Percentiles rank a stretch among this genome's conserved stretches.
Evolutionary conservation across 2,113 vertebrate species (phyloP).

Genomic region (Dicrurus megarhynchus): DNA sequence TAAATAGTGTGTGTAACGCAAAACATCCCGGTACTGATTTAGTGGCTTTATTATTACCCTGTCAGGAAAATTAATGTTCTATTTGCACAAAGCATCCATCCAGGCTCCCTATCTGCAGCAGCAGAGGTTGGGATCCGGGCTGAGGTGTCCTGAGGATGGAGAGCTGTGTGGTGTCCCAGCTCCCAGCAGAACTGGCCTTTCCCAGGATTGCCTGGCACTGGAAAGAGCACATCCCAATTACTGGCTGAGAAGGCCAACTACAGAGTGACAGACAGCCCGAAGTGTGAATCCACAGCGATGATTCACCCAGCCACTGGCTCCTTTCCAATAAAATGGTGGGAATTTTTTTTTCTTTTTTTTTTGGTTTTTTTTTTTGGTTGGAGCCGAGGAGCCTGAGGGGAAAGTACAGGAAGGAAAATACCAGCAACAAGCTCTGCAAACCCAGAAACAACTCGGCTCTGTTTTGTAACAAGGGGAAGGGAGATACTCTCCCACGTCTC

Average conservation of each 20-base stretch:
- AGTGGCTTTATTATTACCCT: constrained; percentile 52
- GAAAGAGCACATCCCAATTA: background rate
- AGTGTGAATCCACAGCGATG: background rate
- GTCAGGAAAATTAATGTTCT: constrained; percentile 55
- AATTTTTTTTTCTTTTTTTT: background rate
- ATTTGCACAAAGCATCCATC: constrained; percentile 18
- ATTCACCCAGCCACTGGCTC: background rate
- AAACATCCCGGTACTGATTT: constrained; percentile 3
- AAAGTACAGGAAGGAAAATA: background rate
- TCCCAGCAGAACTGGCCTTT: background rate
- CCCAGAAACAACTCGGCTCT: background rate
- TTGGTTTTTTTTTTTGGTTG: background rate
- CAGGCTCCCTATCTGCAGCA: background rate
- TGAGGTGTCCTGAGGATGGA: background rate
- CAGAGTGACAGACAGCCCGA: background rate
- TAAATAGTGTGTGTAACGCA: constrained; percentile 2
- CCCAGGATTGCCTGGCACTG: background rate
- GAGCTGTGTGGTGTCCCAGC: background rate
- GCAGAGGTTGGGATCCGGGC: background rate
- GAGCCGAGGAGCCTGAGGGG: background rate
- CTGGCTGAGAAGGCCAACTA: background rate
- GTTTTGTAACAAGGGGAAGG: background rate
- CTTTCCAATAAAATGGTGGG: background rate
- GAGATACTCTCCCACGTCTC: background rate
- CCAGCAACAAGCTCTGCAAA: background rate